phyloP scores from a whole-genome alignment of 2,888 invertebrate species.

The Vanessa cardui region DNA sequence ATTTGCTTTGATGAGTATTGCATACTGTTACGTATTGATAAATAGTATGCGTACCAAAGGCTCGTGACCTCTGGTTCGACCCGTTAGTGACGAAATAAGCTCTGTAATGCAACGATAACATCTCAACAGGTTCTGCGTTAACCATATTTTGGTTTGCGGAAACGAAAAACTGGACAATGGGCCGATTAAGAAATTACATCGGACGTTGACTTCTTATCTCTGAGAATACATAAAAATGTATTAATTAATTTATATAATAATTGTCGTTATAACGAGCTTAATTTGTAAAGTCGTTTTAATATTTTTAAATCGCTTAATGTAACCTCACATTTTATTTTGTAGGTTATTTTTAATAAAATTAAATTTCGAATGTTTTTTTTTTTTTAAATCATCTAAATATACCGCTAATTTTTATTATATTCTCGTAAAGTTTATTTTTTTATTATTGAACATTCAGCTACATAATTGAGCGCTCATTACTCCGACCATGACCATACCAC shows the following conservation, averaged over 20 bases:
- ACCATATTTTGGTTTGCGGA: slow-evolving; percentile 22
- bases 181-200: slow-evolving; percentile 31
- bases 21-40: not conserved
- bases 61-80: slow-evolving; percentile 23
- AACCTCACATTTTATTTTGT: not conserved
- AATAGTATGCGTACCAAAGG: slow-evolving; percentile 36
- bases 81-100: slow-evolving; percentile 39
- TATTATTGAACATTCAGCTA: too few relatives aligned
- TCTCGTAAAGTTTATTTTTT: too few relatives aligned
- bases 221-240: slow-evolving; percentile 13
- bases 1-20: too few relatives aligned
- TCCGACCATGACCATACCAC: too few relatives aligned
- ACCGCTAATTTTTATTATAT: too few relatives aligned
- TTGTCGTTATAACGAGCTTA: not conserved
- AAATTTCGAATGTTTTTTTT: too few relatives aligned
- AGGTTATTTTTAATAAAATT: too few relatives aligned
- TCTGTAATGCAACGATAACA: slow-evolving; percentile 49
- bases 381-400: too few relatives aligned
- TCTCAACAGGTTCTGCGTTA: slow-evolving; percentile 48
- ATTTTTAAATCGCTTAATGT: not conserved
- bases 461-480: too few relatives aligned
- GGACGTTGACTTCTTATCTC: slow-evolving; percentile 30
- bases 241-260: slow-evolving; percentile 7
- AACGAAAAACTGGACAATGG: slow-evolving; percentile 29
- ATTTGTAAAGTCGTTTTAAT: not conserved